Conservation (phyloP, 2,888 invertebrate genomes). For the Pristionchus maxplancki region DNA sequence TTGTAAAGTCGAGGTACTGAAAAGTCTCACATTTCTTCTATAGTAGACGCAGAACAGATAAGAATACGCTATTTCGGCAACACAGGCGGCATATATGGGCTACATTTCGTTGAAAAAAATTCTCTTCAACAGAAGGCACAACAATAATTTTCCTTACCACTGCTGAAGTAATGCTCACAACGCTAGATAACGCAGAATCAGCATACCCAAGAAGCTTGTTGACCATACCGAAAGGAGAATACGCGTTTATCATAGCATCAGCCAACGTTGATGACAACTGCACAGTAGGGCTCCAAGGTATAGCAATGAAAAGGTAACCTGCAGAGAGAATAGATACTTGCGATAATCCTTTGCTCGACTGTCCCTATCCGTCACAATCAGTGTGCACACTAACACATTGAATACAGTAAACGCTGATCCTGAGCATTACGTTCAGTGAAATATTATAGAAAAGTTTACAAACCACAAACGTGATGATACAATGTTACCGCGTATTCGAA, state of each 20-base stretch:
- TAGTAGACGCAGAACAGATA: not conserved
- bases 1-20: too few species aligned
- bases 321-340: not conserved
- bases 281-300: not conserved
- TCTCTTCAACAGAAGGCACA: not conserved
- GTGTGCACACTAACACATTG: not conserved
- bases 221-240: not conserved
- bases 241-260: not conserved
- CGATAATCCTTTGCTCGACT: not conserved
- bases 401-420: not conserved
- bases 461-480: not conserved
- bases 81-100: not conserved
- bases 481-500: not conserved
- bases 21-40: not conserved
- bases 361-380: not conserved
- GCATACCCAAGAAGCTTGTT: not conserved
- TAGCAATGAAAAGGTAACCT: not conserved
- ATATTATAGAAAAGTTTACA: not conserved
- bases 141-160: too few species aligned
- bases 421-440: not conserved
- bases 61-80: not conserved
- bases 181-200: not conserved
- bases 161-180: not conserved
- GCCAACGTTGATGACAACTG: not conserved
- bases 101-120: not conserved